A percentile compares a stretch with the other conserved stretches of the same genome.
Evolutionary conservation across 2,888 invertebrate species (phyloP).

Genomic region (Drosophila lacicola): DNA sequence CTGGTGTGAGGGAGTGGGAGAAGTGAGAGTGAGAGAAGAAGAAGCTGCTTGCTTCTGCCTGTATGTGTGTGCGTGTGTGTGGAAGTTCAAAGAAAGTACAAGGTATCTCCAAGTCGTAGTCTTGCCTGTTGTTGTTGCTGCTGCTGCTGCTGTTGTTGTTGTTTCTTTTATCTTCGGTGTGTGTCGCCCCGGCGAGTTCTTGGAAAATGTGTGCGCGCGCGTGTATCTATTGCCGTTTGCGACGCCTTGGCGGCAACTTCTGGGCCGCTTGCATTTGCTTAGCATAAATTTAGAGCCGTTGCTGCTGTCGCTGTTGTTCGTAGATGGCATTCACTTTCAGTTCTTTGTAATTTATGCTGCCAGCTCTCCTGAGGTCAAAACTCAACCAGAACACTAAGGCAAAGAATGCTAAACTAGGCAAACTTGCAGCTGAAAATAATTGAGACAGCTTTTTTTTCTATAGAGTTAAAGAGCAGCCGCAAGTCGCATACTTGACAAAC

Average conservation of each 20-base stretch:
- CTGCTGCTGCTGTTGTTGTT: conserved; percentile 4
- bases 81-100: neutral
- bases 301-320: conserved; percentile 14
- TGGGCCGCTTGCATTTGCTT: conserved; percentile 68
- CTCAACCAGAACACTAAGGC: conserved; percentile 38
- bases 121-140: neutral
- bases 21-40: no score
- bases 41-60: no score
- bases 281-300: conserved; percentile 69
- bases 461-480: conserved; percentile 21
- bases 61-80: no score
- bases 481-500: conserved; percentile 1
- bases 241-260: conserved; percentile 51
- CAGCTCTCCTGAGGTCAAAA: conserved; percentile 64
- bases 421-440: conserved; percentile 41
- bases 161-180: conserved; percentile 35
- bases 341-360: conserved; percentile 59
- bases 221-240: conserved; percentile 47
- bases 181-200: conserved; percentile 44
- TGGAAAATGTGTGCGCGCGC: conserved; percentile 24
- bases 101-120: neutral
- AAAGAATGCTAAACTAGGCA: conserved; percentile 33
- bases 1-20: no score
- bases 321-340: conserved; percentile 61
- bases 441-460: conserved; percentile 33